Conservation (phyloP, 2,113 vertebrate species). For the Anser brachyrhynchus region DNA sequence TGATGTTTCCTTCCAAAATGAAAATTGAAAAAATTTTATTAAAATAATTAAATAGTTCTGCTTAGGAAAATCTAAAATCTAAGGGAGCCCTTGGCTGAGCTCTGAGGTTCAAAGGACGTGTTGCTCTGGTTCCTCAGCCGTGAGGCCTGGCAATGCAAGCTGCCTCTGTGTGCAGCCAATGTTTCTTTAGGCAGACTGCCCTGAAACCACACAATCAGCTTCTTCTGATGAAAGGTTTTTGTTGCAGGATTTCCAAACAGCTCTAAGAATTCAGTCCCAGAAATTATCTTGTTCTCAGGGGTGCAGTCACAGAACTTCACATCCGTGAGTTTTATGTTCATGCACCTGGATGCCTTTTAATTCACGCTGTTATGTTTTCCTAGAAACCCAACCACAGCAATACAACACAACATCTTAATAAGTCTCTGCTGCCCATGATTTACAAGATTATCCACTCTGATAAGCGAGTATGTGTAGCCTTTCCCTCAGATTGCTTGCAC, state of each 20-base stretch:
- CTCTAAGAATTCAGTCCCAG: not conserved
- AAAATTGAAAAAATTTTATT: not conserved
- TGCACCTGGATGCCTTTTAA: not conserved
- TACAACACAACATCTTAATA: not conserved
- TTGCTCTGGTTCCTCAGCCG: not conserved
- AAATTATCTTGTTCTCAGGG: not conserved
- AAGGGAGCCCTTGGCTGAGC: not conserved
- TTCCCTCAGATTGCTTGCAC: not conserved
- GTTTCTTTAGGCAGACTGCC: not conserved
- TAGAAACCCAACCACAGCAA: not conserved
- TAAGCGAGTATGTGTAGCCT: not conserved
- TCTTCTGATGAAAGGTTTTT: not conserved
- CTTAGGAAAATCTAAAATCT: not conserved
- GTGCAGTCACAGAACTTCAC: not conserved
- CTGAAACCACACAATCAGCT: not conserved
- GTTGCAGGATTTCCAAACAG: not conserved
- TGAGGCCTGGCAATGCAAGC: not conserved
- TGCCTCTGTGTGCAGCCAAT: not conserved
- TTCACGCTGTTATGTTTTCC: not conserved
- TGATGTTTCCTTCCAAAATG: not conserved
- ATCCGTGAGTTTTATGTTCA: not conserved
- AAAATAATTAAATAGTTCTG: not conserved
- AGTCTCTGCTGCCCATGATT: not conserved
- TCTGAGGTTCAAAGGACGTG: not conserved
- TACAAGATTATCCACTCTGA: not conserved